Percentiles rank a stretch among this genome's conserved stretches.
Evolutionary conservation across 1,140 invertebrate genomes (phyloP).

Genomic region (Diachasmimorpha longicaudata): DNA sequence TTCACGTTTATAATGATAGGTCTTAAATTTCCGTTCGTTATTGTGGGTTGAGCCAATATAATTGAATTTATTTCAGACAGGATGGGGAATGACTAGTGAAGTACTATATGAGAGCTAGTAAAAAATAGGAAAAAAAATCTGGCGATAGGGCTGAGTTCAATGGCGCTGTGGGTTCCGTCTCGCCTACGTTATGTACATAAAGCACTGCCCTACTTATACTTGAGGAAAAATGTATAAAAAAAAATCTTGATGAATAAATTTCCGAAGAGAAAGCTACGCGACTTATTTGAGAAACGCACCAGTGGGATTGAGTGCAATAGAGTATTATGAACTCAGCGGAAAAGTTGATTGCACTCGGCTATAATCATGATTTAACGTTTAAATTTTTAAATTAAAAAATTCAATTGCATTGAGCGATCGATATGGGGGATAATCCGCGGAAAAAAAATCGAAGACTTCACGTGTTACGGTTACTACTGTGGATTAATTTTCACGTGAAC

Average conservation of each 20-base stretch:
- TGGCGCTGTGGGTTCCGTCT: conserved; percentile 33
- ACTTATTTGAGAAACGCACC: background rate
- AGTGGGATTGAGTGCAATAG: background rate
- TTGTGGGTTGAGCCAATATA: background rate
- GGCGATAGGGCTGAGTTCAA: conserved; percentile 13
- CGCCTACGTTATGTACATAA: conserved; percentile 41
- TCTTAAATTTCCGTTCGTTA: background rate
- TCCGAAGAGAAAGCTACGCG: too few relatives aligned
- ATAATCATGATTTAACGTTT: background rate
- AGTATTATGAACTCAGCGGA: background rate
- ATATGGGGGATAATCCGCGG: too few relatives aligned
- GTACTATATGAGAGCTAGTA: conserved; percentile 1
- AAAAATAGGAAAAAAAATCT: conserved; percentile 7
- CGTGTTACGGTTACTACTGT: background rate
- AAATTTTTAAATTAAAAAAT: too few relatives aligned
- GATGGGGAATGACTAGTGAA: background rate
- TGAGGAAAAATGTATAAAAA: conserved; percentile 20
- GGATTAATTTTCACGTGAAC: too few relatives aligned
- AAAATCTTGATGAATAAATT: conserved; percentile 9
- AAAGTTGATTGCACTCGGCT: background rate
- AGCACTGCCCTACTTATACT: conserved; percentile 41
- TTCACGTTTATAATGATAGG: conserved; percentile 34
- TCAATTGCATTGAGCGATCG: too few relatives aligned
- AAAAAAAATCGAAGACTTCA: too few relatives aligned
- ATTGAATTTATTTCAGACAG: background rate